Percentiles rank a stretch among this genome's conserved stretches.
Conservation (phyloP, 2,797 vertebrate genomes). For the Limnodromus scolopaceus region DNA sequence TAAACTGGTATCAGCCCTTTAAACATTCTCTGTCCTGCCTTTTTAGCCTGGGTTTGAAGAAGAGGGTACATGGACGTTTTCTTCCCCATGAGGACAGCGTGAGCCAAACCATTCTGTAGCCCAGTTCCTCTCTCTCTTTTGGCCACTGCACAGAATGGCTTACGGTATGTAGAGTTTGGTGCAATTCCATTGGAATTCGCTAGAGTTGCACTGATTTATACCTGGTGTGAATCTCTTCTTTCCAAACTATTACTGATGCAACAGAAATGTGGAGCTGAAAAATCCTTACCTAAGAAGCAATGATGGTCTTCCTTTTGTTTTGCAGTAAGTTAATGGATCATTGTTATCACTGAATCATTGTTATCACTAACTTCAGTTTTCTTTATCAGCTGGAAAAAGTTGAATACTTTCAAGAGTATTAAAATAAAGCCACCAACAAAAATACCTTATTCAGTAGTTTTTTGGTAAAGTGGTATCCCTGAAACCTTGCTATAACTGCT, state of each 20-base stretch:
- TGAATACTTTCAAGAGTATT: background rate
- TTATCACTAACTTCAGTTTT: background rate
- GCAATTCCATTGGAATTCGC: slow-evolving; percentile 34
- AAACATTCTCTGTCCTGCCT: background rate
- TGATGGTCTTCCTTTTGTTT: background rate
- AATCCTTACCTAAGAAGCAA: background rate
- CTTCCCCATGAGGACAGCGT: background rate
- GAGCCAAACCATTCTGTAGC: slow-evolving; percentile 29
- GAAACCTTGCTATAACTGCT: background rate
- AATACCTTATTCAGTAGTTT: background rate
- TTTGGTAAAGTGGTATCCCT: background rate
- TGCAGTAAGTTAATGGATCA: background rate
- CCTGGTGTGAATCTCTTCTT: background rate
- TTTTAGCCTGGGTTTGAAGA: slow-evolving; percentile 17
- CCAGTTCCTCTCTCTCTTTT: background rate
- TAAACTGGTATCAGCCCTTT: background rate
- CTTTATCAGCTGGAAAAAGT: background rate
- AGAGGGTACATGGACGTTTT: background rate
- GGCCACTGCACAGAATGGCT: background rate
- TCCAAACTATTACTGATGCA: slow-evolving; percentile 7
- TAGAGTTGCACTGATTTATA: slow-evolving; percentile 42
- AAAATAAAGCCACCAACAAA: background rate
- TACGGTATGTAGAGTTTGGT: background rate
- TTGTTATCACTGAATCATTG: background rate
- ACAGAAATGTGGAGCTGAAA: background rate